Conservation (phyloP, 2,888 invertebrate species). For the Xanthia icteritia region DNA sequence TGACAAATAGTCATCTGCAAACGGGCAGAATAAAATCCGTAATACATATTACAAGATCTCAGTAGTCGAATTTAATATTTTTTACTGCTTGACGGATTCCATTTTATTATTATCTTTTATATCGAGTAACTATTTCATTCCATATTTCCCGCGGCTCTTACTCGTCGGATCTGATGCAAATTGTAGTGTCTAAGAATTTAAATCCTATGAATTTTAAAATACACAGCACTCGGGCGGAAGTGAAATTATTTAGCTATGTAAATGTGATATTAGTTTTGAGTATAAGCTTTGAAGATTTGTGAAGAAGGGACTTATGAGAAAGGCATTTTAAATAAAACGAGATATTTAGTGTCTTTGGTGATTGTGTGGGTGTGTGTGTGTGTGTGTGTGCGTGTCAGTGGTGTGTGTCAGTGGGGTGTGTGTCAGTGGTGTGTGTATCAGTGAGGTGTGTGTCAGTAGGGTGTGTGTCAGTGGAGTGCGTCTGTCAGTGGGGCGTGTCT, state of each 20-base stretch:
- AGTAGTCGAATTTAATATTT: slow-evolving; percentile 14
- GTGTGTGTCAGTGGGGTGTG: no score
- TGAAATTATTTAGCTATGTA: slow-evolving; percentile 58
- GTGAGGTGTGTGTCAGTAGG: no score
- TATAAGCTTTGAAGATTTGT: neutral
- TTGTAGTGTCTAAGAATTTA: slow-evolving; percentile 70
- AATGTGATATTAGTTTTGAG: slow-evolving; percentile 37
- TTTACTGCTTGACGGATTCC: slow-evolving; percentile 30
- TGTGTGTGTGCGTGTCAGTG: no score
- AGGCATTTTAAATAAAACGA: neutral
- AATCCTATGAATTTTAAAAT: slow-evolving; percentile 72
- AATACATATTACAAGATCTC: neutral
- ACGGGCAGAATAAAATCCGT: neutral
- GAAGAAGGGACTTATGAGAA: neutral
- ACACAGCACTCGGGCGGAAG: slow-evolving; percentile 53
- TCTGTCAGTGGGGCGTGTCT: neutral
- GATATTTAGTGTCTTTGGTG: neutral
- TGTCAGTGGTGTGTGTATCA: no score
- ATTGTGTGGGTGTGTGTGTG: neutral
- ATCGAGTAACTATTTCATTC: slow-evolving; percentile 46
- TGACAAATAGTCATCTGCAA: neutral
- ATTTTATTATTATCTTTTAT: slow-evolving; percentile 53
- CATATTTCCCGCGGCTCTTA: slow-evolving; percentile 61
- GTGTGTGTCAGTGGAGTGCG: no score
- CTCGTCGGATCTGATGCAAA: slow-evolving; percentile 70